Percentiles rank a stretch among this genome's conserved stretches.
phyloP scores from a whole-genome alignment of 1,140 invertebrate genomes.

The Caenorhabditis remanei region DNA sequence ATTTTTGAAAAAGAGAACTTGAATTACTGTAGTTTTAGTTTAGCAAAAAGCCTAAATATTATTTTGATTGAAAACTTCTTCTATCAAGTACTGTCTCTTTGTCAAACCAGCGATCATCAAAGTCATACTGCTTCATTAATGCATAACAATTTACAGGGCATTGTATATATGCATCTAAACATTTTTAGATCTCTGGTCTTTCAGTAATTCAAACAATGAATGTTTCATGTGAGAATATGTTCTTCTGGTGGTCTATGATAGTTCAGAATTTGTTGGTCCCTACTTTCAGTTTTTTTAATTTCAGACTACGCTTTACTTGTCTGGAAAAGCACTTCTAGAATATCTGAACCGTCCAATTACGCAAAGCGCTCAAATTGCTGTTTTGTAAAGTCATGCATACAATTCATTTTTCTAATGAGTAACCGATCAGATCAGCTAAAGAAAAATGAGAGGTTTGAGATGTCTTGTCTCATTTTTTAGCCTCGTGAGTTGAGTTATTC shows the following conservation, averaged over 20 bases:
- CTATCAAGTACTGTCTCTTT: too few relatives aligned
- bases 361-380: conserved; percentile 4
- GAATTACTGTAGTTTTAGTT: not conserved
- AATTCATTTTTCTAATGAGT: conserved; percentile 20
- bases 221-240: not conserved
- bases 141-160: too few relatives aligned
- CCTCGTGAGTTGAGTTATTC: not conserved
- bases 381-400: not conserved
- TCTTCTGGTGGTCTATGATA: too few relatives aligned
- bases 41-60: not conserved
- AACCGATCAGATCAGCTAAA: not conserved
- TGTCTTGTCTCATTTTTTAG: not conserved
- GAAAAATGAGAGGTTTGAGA: not conserved
- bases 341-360: conserved; percentile 21
- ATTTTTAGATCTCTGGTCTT: conserved; percentile 6
- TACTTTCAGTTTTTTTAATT: too few relatives aligned
- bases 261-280: too few relatives aligned
- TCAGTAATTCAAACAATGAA: not conserved
- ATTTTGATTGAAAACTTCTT: not conserved
- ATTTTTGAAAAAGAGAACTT: conserved; percentile 47
- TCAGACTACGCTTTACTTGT: not conserved
- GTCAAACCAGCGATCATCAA: too few relatives aligned
- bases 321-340: not conserved
- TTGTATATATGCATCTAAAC: too few relatives aligned
- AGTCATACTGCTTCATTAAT: not conserved